phyloP scores from a whole-genome alignment of 2,888 invertebrate species.

The Ctena decussata region DNA sequence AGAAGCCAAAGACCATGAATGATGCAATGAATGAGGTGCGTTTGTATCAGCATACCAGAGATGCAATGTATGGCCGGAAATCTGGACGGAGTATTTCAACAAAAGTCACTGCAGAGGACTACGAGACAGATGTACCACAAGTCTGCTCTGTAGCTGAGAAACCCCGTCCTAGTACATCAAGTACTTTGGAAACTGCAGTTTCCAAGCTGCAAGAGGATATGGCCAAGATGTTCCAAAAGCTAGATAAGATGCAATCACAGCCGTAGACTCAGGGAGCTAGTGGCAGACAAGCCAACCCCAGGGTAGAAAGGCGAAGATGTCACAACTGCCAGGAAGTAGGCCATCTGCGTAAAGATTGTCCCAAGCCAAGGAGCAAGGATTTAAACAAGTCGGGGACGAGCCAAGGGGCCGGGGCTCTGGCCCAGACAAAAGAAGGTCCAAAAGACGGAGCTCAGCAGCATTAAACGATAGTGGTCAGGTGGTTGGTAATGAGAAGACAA shows the following conservation, averaged over 20 bases:
- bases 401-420: neutral
- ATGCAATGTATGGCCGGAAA: neutral
- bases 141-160: neutral
- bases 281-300: no score
- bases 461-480: neutral
- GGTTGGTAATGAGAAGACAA: neutral
- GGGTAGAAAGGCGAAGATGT: neutral
- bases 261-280: neutral
- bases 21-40: conserved; percentile 9
- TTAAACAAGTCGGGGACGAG: neutral
- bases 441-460: neutral
- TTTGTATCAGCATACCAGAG: conserved; percentile 16
- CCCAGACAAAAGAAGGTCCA: neutral
- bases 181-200: no score
- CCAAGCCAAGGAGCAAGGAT: neutral
- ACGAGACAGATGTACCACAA: neutral
- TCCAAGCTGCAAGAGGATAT: neutral
- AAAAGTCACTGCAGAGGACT: neutral
- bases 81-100: neutral
- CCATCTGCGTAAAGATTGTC: conserved; percentile 28
- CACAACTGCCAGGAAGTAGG: conserved; percentile 7
- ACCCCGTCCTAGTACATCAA: neutral
- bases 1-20: neutral
- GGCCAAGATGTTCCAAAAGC: neutral
- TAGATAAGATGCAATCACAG: neutral